These are phyloP conservation scores for Caretta caretta DNA, from an alignment of 2,113 vertebrate genomes.

Conservation along the genomic window DNA sequence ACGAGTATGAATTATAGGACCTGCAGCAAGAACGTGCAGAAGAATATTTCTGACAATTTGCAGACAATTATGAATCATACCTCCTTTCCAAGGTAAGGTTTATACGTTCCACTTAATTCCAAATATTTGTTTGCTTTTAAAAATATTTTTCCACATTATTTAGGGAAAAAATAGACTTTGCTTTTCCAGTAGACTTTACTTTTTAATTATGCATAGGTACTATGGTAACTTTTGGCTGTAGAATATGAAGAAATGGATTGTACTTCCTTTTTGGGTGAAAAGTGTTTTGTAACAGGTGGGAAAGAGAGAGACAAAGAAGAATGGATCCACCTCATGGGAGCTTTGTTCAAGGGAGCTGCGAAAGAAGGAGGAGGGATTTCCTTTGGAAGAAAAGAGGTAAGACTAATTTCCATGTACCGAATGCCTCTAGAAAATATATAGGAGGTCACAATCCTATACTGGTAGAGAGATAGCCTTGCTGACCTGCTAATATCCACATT, in stretches of 20 bases:
- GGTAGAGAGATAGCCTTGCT: background rate
- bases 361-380: background rate
- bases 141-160: background rate
- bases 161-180: background rate
- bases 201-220: background rate
- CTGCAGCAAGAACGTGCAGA: background rate
- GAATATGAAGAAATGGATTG: background rate
- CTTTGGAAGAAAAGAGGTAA: background rate
- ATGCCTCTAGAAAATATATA: background rate
- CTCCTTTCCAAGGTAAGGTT: background rate
- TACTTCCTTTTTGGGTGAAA: background rate
- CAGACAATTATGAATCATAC: fast-evolving
- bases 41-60: background rate
- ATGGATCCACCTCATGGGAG: background rate
- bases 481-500: background rate
- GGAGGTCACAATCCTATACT: background rate
- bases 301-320: background rate
- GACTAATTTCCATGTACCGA: background rate
- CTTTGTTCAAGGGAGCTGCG: background rate
- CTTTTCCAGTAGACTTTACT: background rate
- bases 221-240: background rate
- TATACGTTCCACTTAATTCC: background rate
- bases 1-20: background rate
- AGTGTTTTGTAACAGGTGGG: background rate
- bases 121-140: background rate